Percentiles rank a stretch among this genome's conserved stretches.
Evolutionary conservation across 2,113 vertebrate genomes (phyloP).

Genomic region (Macroglossus sobrinus): DNA sequence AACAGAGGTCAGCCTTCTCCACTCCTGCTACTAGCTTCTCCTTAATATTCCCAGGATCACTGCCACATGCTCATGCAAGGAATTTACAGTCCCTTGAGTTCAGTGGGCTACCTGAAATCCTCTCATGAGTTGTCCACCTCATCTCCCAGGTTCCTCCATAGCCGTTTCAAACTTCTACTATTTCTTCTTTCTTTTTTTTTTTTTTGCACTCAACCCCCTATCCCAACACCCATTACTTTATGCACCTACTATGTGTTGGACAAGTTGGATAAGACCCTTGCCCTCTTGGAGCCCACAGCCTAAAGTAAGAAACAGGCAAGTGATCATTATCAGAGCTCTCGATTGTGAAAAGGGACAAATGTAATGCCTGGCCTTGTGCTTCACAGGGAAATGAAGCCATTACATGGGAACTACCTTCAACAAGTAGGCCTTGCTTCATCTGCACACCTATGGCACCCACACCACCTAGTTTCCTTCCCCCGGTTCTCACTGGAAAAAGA

Average conservation of each 20-base stretch:
- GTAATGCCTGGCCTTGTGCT: neutral
- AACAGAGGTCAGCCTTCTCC: neutral
- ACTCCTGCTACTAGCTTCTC: neutral
- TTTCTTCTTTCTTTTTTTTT: neutral
- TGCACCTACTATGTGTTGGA: neutral
- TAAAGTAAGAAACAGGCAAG: neutral
- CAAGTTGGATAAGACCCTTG: neutral
- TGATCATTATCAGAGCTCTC: neutral
- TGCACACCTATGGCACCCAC: rapidly evolving
- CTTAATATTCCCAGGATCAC: rapidly evolving
- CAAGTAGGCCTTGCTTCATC: neutral
- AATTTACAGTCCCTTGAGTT: neutral
- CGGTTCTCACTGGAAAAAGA: neutral
- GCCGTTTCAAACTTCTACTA: neutral
- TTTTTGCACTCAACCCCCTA: neutral
- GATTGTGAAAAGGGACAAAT: neutral
- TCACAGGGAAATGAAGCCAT: neutral
- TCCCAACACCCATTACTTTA: neutral
- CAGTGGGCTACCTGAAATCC: neutral
- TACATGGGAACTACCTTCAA: neutral
- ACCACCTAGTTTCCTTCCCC: neutral
- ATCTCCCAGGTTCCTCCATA: neutral
- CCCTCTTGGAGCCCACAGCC: neutral
- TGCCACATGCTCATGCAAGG: neutral
- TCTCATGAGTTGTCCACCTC: neutral